Percentiles rank a stretch among this genome's conserved stretches.
Conservation (phyloP, 2,113 vertebrate species). For the Phyllostomus discolor region DNA sequence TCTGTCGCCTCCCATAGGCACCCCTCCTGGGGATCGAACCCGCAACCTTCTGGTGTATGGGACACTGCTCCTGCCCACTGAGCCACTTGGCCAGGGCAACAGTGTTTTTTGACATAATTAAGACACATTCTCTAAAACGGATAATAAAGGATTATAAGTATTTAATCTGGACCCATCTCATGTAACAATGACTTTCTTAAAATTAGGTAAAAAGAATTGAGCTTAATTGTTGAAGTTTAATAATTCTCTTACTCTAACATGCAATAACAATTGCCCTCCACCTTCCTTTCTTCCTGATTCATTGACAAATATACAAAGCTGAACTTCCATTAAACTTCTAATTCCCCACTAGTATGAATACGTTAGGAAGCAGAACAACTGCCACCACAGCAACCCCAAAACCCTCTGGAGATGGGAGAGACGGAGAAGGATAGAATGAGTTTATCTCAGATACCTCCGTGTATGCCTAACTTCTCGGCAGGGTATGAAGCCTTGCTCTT, state of each 20-base stretch:
- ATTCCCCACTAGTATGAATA: not conserved
- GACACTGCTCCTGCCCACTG: not conserved
- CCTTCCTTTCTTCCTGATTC: not conserved
- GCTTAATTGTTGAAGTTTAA: not conserved
- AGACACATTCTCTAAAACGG: constrained; percentile 31
- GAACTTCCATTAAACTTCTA: constrained; percentile 26
- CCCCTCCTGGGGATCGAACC: too few relatives aligned
- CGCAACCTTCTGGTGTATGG: too few relatives aligned
- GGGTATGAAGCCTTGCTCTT: constrained; percentile 23
- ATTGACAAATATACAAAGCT: not conserved
- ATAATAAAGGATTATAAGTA: not conserved
- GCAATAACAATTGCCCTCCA: not conserved
- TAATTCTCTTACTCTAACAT: not conserved
- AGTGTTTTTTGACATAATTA: not conserved
- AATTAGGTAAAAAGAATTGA: not conserved
- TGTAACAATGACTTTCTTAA: not conserved
- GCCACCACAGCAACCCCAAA: not conserved
- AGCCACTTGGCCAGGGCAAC: not conserved
- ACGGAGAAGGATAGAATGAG: not conserved
- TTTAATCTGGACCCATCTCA: not conserved
- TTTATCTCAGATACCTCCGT: not conserved
- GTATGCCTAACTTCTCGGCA: not conserved
- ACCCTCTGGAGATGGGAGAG: not conserved
- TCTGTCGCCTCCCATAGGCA: too few relatives aligned
- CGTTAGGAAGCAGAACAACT: not conserved